These are phyloP conservation scores for Podabrus alpinus DNA, from an alignment of 2,888 invertebrate species.

Conservation along the genomic window DNA sequence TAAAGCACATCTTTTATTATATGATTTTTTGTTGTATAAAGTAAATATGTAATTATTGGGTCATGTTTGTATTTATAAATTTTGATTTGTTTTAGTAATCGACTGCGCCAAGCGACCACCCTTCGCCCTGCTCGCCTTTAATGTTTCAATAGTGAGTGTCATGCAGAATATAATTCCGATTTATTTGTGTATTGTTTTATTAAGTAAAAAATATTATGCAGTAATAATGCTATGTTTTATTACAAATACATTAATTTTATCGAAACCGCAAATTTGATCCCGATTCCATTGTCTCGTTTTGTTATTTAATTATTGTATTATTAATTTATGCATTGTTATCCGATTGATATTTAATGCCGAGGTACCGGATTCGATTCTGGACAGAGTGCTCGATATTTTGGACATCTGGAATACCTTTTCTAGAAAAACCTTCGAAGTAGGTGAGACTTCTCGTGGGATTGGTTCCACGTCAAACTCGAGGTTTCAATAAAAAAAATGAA, in stretches of 20 bases:
- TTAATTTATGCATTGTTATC: no score
- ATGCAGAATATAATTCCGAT: not conserved
- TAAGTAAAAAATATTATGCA: not conserved
- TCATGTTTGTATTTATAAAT: not conserved
- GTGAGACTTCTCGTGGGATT: no score
- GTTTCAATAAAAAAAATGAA: no score
- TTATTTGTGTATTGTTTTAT: not conserved
- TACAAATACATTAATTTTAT: not conserved
- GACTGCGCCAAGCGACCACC: not conserved
- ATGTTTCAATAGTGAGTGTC: not conserved
- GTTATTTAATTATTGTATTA: no score
- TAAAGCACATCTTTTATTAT: not conserved
- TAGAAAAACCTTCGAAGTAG: no score
- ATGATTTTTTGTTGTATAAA: not conserved
- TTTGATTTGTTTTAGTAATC: not conserved
- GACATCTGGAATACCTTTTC: no score
- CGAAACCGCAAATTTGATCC: not conserved
- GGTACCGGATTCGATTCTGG: no score
- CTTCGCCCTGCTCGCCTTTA: not conserved
- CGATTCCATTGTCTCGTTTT: not conserved
- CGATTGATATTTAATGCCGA: no score
- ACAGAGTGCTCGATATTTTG: no score
- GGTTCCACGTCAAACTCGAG: no score
- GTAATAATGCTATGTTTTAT: not conserved
- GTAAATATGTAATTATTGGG: not conserved